A percentile compares a stretch with the other conserved stretches of the same genome.
phyloP scores from a whole-genome alignment of 2,797 vertebrate genomes.

The Odontamblyopus lacepedii region DNA sequence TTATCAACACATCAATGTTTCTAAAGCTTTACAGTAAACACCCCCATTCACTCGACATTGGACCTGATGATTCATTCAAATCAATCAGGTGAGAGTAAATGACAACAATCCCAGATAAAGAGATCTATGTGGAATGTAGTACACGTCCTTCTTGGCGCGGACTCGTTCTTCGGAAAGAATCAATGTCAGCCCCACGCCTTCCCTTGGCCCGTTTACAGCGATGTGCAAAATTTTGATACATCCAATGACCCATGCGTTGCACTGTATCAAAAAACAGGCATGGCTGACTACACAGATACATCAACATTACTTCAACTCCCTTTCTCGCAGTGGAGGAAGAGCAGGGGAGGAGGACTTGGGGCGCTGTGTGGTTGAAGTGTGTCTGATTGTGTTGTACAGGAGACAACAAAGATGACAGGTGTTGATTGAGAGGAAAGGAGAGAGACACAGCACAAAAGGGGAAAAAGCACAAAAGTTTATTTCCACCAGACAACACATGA shows the following conservation, averaged over 20 bases:
- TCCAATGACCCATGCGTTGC: slow-evolving; percentile 67
- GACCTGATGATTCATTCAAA: slow-evolving; percentile 46
- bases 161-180: slow-evolving; percentile 62
- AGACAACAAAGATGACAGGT: slow-evolving; percentile 29
- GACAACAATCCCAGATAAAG: slow-evolving; percentile 45
- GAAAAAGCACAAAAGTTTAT: slow-evolving; percentile 21
- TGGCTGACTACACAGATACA: slow-evolving; percentile 41
- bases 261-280: slow-evolving; percentile 55
- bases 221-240: slow-evolving; percentile 61
- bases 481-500: slow-evolving; percentile 51
- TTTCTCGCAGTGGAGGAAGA: slow-evolving; percentile 8
- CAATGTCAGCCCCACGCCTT: slow-evolving; percentile 56
- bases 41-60: slow-evolving; percentile 13
- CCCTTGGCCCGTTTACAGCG: slow-evolving; percentile 49
- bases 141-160: slow-evolving; percentile 44
- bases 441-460: slow-evolving; percentile 18
- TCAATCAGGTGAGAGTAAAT: slow-evolving; percentile 44
- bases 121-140: slow-evolving; percentile 28
- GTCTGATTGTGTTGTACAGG: slow-evolving; percentile 25
- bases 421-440: slow-evolving; percentile 4
- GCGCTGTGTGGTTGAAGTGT: slow-evolving; percentile 25
- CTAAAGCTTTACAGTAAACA: slow-evolving; percentile 10
- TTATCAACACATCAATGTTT: slow-evolving; percentile 16
- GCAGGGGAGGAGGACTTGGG: slow-evolving; percentile 15
- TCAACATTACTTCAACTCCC: slow-evolving; percentile 28